These are phyloP conservation scores for Brachyopa scutellaris DNA, from an alignment of 2,888 invertebrate genomes.

Conservation along the genomic window DNA sequence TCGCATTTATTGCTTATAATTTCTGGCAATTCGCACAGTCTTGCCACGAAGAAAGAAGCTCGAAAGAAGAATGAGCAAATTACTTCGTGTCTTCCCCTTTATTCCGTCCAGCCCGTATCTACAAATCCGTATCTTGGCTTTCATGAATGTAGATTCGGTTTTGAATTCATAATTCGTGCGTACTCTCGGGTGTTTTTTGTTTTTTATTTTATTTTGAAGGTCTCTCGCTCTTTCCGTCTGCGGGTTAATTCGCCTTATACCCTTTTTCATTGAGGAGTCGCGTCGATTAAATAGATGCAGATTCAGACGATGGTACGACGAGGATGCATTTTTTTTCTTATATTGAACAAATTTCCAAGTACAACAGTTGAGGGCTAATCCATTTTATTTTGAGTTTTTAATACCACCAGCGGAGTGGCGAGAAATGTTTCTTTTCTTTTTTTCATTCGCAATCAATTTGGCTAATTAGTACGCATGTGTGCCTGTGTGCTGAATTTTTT, in stretches of 20 bases:
- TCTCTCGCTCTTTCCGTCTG: constrained; percentile 10
- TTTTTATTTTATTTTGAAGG: constrained; percentile 29
- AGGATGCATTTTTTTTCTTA: no score
- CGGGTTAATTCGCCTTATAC: constrained; percentile 55
- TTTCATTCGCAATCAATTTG: constrained; percentile 50
- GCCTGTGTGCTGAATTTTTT: constrained; percentile 52
- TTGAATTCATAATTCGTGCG: neutral
- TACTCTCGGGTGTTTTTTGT: neutral
- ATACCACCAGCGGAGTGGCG: constrained; percentile 63
- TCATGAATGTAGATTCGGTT: constrained; percentile 43
- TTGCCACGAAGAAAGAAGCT: constrained; percentile 26
- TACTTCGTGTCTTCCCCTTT: constrained; percentile 22
- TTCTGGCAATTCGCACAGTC: constrained; percentile 62
- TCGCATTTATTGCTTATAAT: constrained; percentile 57
- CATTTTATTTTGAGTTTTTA: constrained; percentile 38
- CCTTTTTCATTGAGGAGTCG: constrained; percentile 69
- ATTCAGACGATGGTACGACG: no score
- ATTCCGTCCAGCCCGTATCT: neutral
- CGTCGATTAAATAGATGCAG: neutral
- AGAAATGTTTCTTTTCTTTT: constrained; percentile 30
- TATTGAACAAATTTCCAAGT: no score
- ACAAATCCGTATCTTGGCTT: no score
- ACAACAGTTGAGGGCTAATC: no score
- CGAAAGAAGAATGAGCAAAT: constrained; percentile 10
- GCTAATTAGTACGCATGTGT: constrained; percentile 66